phyloP scores from a whole-genome alignment of 2,113 vertebrate genomes.

The Alethe castanea region DNA sequence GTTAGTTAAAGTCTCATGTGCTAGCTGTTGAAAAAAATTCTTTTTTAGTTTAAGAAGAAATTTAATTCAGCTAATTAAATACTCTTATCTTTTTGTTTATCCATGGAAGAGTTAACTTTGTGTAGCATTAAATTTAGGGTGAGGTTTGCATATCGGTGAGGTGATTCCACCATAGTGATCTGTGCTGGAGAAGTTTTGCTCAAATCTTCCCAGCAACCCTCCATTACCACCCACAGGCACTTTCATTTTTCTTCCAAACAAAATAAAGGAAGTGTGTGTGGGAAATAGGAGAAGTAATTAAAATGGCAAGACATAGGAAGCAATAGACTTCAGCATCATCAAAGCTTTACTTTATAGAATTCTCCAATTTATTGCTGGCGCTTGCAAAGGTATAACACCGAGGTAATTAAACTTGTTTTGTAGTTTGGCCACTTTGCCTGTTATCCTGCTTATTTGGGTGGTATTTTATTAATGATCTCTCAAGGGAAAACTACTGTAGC shows the following conservation, averaged over 20 bases:
- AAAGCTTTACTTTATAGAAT: conserved; percentile 56
- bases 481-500: conserved; percentile 67
- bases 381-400: conserved; percentile 52
- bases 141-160: background rate
- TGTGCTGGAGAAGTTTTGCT: background rate
- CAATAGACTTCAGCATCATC: conserved; percentile 47
- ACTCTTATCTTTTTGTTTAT: background rate
- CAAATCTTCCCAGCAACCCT: background rate
- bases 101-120: background rate
- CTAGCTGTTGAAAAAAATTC: background rate
- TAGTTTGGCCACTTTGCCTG: conserved; percentile 68
- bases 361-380: conserved; percentile 44
- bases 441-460: conserved; percentile 75
- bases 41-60: background rate
- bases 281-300: conserved; percentile 50
- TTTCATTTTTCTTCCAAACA: background rate
- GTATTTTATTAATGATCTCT: conserved; percentile 82
- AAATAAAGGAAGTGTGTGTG: background rate
- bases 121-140: background rate
- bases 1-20: background rate
- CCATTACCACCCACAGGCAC: background rate
- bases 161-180: background rate
- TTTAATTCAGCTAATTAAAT: background rate
- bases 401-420: conserved; percentile 74
- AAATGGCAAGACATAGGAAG: conserved; percentile 41